These are phyloP conservation scores for Eolophus roseicapilla DNA, from an alignment of 2,113 vertebrate species.

Conservation along the genomic window DNA sequence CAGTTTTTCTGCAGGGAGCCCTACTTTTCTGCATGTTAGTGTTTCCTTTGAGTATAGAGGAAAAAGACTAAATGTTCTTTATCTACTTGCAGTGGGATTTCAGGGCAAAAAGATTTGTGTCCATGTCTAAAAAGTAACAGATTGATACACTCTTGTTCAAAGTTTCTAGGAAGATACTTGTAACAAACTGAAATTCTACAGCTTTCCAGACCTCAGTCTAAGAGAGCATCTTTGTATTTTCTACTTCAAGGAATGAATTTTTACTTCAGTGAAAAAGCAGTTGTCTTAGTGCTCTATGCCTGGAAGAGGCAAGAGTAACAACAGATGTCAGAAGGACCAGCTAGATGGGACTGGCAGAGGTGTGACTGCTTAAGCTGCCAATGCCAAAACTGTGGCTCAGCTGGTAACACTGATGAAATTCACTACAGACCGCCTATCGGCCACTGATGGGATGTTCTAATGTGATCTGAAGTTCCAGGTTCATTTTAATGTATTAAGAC, in stretches of 20 bases:
- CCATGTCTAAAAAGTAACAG: not conserved
- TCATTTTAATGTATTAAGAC: not conserved
- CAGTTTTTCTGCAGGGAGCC: not conserved
- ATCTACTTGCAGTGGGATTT: not conserved
- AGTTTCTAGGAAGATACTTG: not conserved
- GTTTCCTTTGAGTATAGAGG: not conserved
- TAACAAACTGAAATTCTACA: not conserved
- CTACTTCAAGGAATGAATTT: not conserved
- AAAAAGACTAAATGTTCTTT: not conserved
- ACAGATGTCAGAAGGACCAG: not conserved
- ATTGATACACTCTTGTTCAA: not conserved
- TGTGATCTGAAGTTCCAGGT: not conserved
- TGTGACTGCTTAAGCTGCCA: not conserved
- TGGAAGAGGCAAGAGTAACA: not conserved
- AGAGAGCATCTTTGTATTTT: not conserved
- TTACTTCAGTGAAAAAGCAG: not conserved
- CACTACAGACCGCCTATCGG: not conserved
- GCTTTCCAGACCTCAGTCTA: not conserved
- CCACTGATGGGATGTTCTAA: not conserved
- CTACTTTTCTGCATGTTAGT: not conserved
- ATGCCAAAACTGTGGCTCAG: not conserved
- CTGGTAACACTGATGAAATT: not conserved
- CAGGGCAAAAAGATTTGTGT: not conserved
- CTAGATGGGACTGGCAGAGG: not conserved
- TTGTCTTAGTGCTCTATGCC: not conserved